Base-by-base conservation (phyloP, 2,113 vertebrate genomes). In the Paedocypris sp. region DNA sequence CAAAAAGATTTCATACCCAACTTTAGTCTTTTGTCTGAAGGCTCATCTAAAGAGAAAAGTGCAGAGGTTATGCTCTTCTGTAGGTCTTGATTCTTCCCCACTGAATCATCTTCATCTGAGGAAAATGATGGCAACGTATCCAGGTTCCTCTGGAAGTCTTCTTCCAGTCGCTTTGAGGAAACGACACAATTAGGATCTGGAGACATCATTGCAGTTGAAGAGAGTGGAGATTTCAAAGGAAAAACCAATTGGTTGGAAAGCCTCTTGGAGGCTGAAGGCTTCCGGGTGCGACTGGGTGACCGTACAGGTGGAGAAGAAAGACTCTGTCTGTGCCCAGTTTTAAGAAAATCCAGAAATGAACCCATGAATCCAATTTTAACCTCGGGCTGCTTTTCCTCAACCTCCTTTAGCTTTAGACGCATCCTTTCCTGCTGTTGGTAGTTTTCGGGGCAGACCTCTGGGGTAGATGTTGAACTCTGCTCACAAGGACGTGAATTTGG, bases 361-460 rank as follows among this genome's bases (percentile, higher is more conserved):
- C 90, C 95, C 4, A 98, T 92, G 74, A 98, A 98, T 60, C 95
- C 95, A 25, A 87, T 96, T 85, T 92, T 98, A 62, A 98, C 91
- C 75, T 98, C 95, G 50, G 95, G 95, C 42, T 98, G 95, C 66
- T 96, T 98, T 79, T 97, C 95, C 68, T 98, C 95, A 33, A 98
- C 94, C 75, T 98, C 95, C 69, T 88, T 89, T 54, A 98, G 95
- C 83, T 96, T 98, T 78, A 95, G 94, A 70, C 92, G 84, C 79
- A 98, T 98, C 73, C 89, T 90, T 77, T 98, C 95, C 71, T 98
- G 94, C 78, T 97, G 93, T 48, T 91, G 90, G 74, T 92, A 94
- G 64, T 85, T 79, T 54, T 98, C 94, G 1, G 87, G 89, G 29
- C 80, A 83, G 13, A 74, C 78, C 7, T 92, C 90, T 7, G 87